Evolutionary conservation across 2,888 invertebrate genomes (phyloP), one percentile per base, ranked within the genome.

Genomic region (Ganaspis brasiliensis): DNA sequence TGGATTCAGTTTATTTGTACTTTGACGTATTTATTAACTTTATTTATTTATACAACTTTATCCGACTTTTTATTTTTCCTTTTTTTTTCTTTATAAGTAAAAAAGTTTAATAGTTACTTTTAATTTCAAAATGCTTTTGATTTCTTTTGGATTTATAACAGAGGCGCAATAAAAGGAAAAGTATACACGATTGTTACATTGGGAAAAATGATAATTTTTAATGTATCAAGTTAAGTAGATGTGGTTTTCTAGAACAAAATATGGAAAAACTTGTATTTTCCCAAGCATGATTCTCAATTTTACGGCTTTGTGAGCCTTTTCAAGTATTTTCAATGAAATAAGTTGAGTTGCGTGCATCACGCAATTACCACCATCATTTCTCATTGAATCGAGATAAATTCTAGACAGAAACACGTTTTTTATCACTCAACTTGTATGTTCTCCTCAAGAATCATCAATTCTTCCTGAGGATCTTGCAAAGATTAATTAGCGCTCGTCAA

Each of bases 221-320:
- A 16, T 55, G 10, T 55, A 21, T 21, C 12, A 10, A 26, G 12
- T 26, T 3, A 56, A 21, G 12, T 56, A 9, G 10, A 40, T 52
- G 12, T 52, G 56, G 19, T 56, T 56, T 24, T 56, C 56, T 56
- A 56, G 26, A 56, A 9, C 56, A 14, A 56, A 56, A 56, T 21
- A 56, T 56, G 56, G 56, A 56, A 56, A 56, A 56, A 56, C 56
- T 56, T 56, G 24, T 24, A 56, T 56, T 56, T 56, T 56, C 26
- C 56, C 26, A 56, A 56, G 56, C 56, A 56, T 56, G 26, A 56
- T 24, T 56, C 56, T 12, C 56, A 56, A 56, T 56, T 56, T 56
- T 56, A 56, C 56, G 56, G 24, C 12, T 24, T 56, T 24, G 14
- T 56, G 24, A 56, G 5, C 24, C 56, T 56, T 26, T 56, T 12